These are phyloP conservation scores for Rhagonycha fulva DNA, from an alignment of 2,888 invertebrate species.

Conservation along the genomic window DNA sequence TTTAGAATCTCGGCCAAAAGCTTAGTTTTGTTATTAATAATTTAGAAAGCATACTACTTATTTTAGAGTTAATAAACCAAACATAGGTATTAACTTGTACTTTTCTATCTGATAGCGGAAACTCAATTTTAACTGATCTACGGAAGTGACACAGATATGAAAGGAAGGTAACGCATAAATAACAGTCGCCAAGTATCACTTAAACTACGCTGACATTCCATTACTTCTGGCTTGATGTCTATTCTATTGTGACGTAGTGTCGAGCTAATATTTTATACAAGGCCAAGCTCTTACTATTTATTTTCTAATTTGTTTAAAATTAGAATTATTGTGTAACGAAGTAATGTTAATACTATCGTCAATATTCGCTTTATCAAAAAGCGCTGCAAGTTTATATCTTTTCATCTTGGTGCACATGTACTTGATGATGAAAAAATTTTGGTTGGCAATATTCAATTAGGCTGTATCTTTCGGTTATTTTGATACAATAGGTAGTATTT, in stretches of 20 bases:
- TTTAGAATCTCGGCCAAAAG: neutral
- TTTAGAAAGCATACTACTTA: neutral
- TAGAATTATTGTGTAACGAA: neutral
- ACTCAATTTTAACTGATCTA: conserved; percentile 30
- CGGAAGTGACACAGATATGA: conserved; percentile 33
- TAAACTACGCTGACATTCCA: conserved; percentile 30
- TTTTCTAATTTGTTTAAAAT: conserved; percentile 7
- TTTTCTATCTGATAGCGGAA: conserved; percentile 27
- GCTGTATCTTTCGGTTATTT: conserved; percentile 13
- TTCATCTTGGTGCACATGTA: neutral
- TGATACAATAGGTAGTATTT: conserved; percentile 19
- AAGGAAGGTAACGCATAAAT: conserved; percentile 33
- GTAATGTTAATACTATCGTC: neutral
- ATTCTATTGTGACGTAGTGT: conserved; percentile 19
- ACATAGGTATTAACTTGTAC: neutral
- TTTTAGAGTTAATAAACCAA: neutral
- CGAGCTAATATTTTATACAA: conserved; percentile 19
- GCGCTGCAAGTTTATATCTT: neutral
- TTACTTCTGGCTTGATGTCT: conserved; percentile 20
- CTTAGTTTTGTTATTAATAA: neutral
- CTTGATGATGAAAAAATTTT: neutral
- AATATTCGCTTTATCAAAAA: neutral
- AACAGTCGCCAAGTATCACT: conserved; percentile 32
- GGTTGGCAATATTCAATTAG: neutral
- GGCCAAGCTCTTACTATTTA: conserved; percentile 3